Base-by-base conservation (phyloP, 2,113 vertebrate species). In the Neogobius melanostomus region DNA sequence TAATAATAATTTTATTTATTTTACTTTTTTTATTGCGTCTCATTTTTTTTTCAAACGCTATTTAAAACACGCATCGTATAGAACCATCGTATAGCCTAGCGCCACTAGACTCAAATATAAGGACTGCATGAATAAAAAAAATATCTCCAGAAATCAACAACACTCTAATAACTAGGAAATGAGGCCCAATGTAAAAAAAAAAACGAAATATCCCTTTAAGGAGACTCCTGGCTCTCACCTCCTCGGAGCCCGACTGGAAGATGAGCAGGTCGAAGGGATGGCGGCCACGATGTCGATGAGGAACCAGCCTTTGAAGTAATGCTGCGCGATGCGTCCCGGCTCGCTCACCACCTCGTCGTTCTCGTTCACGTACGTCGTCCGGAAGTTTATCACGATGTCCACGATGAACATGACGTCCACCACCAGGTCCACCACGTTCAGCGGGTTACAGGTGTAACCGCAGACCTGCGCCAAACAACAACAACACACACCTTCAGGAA, bases 251-350 rank as follows among this genome's bases (percentile, higher is more conserved):
- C 0, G 96, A 94, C 82, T 94, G 94, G 90, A 97, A 99, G 88
- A 99, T 97, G 85, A 99, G 97, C 82, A 99, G 92, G 83, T 99
- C 98, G 0, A 99, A 99, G 61, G 98, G 76, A 99, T 97, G 83
- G 98, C 98, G 0, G 98, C 98, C 9, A 99, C 97, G 77, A 99
- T 96, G 88, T 99, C 98, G 0, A 99, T 99, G 85, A 99, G 96
- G 93, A 99, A 99, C 98, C 98, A 99, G 71, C 98, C 98, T 85
- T 99, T 99, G 91, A 99, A 98, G 89, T 99, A 99, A 79, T 99
- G 97, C 75, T 97, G 92, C 0, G 97, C 97, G 0, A 99, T 99
- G 87, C 93, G 95, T 43, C 91, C 94, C 0, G 98, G 97, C 69
- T 98, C 95, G 89, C 97, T 99, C 71, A 99, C 97, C 88, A 99